phyloP scores from a whole-genome alignment of 2,113 vertebrate species.

The Paramormyrops kingsleyae region DNA sequence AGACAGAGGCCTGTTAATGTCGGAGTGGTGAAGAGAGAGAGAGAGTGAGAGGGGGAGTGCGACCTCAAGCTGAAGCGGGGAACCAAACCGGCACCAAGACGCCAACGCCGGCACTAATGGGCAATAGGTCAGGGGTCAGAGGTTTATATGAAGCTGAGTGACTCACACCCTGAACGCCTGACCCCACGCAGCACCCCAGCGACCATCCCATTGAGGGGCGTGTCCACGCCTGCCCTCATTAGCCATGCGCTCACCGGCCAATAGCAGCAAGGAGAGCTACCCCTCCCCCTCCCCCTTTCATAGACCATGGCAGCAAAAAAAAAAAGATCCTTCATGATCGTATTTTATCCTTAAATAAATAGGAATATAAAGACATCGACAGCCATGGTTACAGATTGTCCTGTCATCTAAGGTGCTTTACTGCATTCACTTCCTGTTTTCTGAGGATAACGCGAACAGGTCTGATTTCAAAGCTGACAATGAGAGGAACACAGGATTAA shows the following conservation, averaged over 20 bases:
- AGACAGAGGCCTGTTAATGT: slow-evolving; percentile 60
- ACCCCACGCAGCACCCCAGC: background rate
- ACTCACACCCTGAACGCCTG: background rate
- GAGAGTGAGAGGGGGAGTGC: background rate
- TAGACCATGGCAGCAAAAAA: background rate
- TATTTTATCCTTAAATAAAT: slow-evolving; percentile 4
- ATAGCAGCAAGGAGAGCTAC: background rate
- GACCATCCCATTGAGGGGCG: background rate
- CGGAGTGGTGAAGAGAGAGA: slow-evolving; percentile 28
- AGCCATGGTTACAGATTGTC: slow-evolving; percentile 39
- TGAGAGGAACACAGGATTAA: background rate
- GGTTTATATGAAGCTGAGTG: background rate
- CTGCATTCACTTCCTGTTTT: background rate
- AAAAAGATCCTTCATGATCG: background rate
- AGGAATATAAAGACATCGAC: background rate
- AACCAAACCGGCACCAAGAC: background rate
- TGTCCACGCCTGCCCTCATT: background rate
- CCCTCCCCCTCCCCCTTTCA: background rate
- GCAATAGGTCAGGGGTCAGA: background rate
- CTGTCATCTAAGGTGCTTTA: slow-evolving; percentile 42
- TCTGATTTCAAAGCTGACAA: background rate
- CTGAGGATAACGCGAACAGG: background rate
- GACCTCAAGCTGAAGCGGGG: background rate
- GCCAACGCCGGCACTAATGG: background rate
- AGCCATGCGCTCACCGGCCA: background rate